These are phyloP conservation scores for Anoplius nigerrimus DNA, from an alignment of 2,888 invertebrate species.

Conservation along the genomic window DNA sequence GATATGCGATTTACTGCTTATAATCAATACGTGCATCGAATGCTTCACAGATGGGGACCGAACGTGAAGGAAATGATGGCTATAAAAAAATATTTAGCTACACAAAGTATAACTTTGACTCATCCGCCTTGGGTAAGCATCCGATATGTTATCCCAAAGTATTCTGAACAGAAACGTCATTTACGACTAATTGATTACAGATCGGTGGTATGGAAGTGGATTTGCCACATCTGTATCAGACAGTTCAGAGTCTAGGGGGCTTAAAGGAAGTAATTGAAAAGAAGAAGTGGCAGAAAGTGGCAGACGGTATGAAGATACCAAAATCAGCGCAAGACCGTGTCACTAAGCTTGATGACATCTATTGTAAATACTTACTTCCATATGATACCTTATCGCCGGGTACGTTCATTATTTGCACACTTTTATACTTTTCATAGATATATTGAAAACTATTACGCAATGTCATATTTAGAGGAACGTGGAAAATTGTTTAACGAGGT, in stretches of 20 bases:
- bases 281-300: constrained; percentile 91
- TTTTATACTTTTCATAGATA: constrained; percentile 16
- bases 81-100: constrained; percentile 87
- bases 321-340: constrained; percentile 87
- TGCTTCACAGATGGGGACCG: constrained; percentile 92
- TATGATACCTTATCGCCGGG: constrained; percentile 89
- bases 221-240: constrained; percentile 88
- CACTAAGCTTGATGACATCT: constrained; percentile 90
- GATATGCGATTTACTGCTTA: constrained; percentile 91
- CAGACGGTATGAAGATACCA: constrained; percentile 90
- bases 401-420: constrained; percentile 59
- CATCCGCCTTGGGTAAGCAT: constrained; percentile 85
- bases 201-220: constrained; percentile 95
- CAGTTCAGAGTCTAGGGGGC: constrained; percentile 90
- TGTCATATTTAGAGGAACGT: constrained; percentile 80
- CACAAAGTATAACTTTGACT: constrained; percentile 84
- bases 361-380: constrained; percentile 92
- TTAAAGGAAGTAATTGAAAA: constrained; percentile 90
- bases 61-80: constrained; percentile 90
- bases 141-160: too few relatives aligned
- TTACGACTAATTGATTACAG: constrained; percentile 72
- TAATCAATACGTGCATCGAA: constrained; percentile 92
- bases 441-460: constrained; percentile 14
- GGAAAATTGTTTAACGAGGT: constrained; percentile 84
- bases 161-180: too few relatives aligned